A percentile compares a stretch with the other conserved stretches of the same genome.
These are phyloP conservation scores for Lasioglossum zephyrum DNA, from an alignment of 2,888 invertebrate genomes.

Conservation along the genomic window DNA sequence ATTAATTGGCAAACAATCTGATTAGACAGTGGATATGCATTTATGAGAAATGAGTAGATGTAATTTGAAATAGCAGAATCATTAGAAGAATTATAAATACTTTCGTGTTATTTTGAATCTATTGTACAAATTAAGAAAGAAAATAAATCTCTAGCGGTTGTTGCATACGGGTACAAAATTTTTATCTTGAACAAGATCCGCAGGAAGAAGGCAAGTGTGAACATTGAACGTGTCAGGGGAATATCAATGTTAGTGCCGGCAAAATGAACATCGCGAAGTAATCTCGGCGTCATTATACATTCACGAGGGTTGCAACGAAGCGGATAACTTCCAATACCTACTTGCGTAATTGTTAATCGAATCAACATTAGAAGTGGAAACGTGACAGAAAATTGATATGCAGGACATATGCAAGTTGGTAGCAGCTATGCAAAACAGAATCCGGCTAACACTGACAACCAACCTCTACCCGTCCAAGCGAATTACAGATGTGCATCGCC, in stretches of 20 bases:
- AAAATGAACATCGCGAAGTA: constrained; percentile 14
- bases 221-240: neutral
- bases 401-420: constrained; percentile 57
- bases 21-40: no score
- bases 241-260: constrained; percentile 29
- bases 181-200: neutral
- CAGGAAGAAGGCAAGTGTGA: neutral
- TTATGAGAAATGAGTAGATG: no score
- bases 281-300: constrained; percentile 28
- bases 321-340: constrained; percentile 28
- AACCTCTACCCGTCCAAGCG: constrained; percentile 61
- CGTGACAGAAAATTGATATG: constrained; percentile 70
- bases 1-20: no score
- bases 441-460: constrained; percentile 65
- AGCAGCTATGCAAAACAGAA: constrained; percentile 64
- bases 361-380: constrained; percentile 64
- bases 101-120: no score
- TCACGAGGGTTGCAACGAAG: constrained; percentile 29
- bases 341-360: constrained; percentile 65
- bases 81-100: no score
- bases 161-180: no score
- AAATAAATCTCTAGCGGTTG: no score
- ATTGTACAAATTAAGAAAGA: no score
- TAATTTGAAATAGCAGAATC: no score
- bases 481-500: constrained; percentile 66